phyloP scores from a whole-genome alignment of 2,888 invertebrate species.

The Megaustenia siamemsis region DNA sequence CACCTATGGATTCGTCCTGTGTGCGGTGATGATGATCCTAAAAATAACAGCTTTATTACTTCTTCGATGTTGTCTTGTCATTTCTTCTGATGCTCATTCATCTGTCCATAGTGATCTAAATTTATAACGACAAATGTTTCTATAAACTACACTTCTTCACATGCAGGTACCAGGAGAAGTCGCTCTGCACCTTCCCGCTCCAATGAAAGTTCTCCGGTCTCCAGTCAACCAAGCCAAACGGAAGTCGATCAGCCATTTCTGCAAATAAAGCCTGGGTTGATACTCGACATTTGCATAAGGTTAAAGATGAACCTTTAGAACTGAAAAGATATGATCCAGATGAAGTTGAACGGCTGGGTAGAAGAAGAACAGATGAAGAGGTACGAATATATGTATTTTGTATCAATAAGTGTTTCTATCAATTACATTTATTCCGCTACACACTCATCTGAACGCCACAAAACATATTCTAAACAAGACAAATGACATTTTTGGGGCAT shows the following conservation, averaged over 20 bases:
- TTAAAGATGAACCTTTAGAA: slow-evolving; percentile 75
- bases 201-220: slow-evolving; percentile 68
- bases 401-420: too few relatives aligned
- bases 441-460: too few relatives aligned
- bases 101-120: too few relatives aligned
- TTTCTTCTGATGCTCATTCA: too few relatives aligned
- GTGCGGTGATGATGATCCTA: too few relatives aligned
- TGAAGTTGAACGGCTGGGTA: slow-evolving; percentile 82
- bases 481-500: too few relatives aligned
- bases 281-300: slow-evolving; percentile 65
- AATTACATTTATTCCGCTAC: too few relatives aligned
- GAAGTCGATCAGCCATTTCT: slow-evolving; percentile 66
- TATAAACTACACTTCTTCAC: not conserved
- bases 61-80: too few relatives aligned
- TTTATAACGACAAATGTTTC: too few relatives aligned
- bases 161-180: slow-evolving; percentile 72
- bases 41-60: too few relatives aligned
- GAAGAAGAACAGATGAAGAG: slow-evolving; percentile 81
- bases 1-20: too few relatives aligned
- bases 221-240: slow-evolving; percentile 64
- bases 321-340: slow-evolving; percentile 81
- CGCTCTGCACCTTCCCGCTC: slow-evolving; percentile 77
- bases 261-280: slow-evolving; percentile 74
- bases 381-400: slow-evolving; percentile 61
- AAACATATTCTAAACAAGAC: too few relatives aligned